These are phyloP conservation scores for Lipophrys pholis DNA, from an alignment of 2,113 vertebrate species.

Conservation along the genomic window DNA sequence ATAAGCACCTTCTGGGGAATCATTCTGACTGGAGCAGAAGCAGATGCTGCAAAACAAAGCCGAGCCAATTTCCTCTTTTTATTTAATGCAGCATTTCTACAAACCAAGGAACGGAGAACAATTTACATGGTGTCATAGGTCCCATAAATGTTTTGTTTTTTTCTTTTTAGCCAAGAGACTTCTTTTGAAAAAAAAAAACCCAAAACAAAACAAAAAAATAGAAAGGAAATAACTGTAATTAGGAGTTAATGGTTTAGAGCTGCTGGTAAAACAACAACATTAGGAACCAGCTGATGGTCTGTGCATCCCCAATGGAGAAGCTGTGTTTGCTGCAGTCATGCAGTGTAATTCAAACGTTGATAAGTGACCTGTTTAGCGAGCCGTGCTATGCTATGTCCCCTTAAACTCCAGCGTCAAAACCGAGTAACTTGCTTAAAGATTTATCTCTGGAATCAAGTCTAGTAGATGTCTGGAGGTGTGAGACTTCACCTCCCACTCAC, in stretches of 20 bases:
- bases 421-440: no score
- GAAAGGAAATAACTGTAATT: conserved; percentile 23
- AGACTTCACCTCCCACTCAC: no score
- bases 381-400: no score
- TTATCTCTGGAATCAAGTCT: no score
- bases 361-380: no score
- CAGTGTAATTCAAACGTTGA: no score
- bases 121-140: background rate
- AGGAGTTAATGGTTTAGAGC: conserved; percentile 44
- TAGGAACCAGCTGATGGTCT: conserved; percentile 13
- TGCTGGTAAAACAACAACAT: conserved; percentile 27
- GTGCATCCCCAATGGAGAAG: background rate
- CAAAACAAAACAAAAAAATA: background rate
- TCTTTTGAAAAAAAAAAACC: background rate
- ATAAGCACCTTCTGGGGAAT: background rate
- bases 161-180: no score
- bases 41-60: conserved; percentile 15
- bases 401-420: no score
- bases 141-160: conserved; percentile 21
- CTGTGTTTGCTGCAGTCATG: no score
- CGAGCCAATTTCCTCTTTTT: conserved; percentile 6
- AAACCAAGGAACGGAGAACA: background rate
- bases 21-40: conserved; percentile 4
- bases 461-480: no score
- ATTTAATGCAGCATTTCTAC: conserved; percentile 21